Evolutionary conservation across 2,888 invertebrate species (phyloP), one percentile per base, ranked within the genome.

Genomic region (Melolontha melolontha): DNA sequence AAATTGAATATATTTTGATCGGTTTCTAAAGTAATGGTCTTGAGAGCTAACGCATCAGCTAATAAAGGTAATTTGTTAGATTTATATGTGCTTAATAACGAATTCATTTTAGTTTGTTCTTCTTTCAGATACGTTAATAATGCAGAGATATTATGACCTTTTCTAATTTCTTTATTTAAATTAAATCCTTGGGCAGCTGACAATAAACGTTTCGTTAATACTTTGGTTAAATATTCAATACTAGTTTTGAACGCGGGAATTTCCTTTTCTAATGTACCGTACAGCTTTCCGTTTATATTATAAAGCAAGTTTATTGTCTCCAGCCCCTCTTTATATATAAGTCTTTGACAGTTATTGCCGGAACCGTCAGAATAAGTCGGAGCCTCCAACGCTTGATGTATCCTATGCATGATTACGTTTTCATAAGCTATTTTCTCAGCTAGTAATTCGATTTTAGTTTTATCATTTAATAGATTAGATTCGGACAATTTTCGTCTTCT

Each of bases 381-480:
- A 44, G 87, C 85, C 67, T 86, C 85, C 59, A 91, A 84, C 55
- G 91, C 90, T 80, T 91, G 90, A 74, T 90, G 88, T 72, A 92
- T 88, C 76, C 90, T 68, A 55, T 68, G 64, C 68, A 92, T 87
- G 67, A 92, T 86, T 22, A 93, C 89, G 67, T 92, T 91, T 83
- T 94, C 93, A 80, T 91, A 93, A 0, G 94, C 93, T 16, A 94
- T 85, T 78, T 93, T 91, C 81, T 94, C 93, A 1, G 93, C 93
- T 65, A 93, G 83, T 64, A 93, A 85, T 77, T 91, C 90, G 71
- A 92, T 83, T 78, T 89, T 90, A 72, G 89, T 89, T 52, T 88
- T 86, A 68, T 88, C 88, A 64, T 91, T 90, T 71, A 92, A 85
- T 76, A 90, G 88, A 66, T 91, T 91, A 10, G 88, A 87, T 77